phyloP scores from a whole-genome alignment of 2,113 vertebrate species.

The Vireo altiloquus region DNA sequence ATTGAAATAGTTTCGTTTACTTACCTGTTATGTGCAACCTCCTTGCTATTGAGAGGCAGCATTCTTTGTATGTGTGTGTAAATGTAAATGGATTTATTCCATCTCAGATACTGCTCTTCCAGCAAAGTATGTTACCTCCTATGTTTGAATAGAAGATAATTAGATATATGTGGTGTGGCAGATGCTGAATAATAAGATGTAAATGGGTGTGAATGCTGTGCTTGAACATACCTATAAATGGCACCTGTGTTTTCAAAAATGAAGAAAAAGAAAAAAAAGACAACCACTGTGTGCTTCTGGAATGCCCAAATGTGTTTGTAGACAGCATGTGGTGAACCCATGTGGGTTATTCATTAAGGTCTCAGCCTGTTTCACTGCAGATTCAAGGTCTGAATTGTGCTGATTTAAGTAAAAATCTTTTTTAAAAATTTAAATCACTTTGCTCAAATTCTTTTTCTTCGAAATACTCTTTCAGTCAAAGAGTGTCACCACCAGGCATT shows the following conservation, averaged over 20 bases:
- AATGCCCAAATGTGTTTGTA: background rate
- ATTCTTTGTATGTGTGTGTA: background rate
- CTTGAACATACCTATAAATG: background rate
- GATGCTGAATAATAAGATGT: background rate
- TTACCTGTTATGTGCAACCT: background rate
- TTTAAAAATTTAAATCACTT: background rate
- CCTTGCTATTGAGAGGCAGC: background rate
- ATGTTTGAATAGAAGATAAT: background rate
- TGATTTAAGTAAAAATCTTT: background rate
- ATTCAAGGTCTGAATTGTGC: background rate
- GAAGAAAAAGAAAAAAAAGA: background rate
- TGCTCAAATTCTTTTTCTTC: background rate
- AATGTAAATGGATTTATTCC: background rate
- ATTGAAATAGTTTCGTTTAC: background rate
- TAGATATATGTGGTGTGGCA: background rate
- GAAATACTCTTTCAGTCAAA: background rate
- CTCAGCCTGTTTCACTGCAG: background rate
- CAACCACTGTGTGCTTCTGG: background rate
- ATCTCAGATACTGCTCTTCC: background rate
- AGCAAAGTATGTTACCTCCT: background rate
- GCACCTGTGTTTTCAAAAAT: background rate
- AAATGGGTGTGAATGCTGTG: background rate
- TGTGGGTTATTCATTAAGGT: background rate
- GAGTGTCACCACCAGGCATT: background rate
- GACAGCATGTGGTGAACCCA: background rate